Base-by-base conservation (phyloP, 1,140 invertebrate genomes). In the Bombus superbus region DNA sequence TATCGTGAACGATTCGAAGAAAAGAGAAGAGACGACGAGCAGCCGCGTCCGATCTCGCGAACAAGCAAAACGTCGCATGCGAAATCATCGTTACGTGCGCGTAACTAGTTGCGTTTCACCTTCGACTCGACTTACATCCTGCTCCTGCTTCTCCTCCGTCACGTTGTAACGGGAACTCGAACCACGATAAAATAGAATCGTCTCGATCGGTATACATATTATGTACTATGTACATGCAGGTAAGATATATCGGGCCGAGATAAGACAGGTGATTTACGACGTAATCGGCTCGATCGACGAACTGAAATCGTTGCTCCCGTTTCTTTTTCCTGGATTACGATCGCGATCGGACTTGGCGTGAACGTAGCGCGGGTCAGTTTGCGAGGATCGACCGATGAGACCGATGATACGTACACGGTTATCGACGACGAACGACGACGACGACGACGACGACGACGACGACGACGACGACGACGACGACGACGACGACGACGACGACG, bases 241-340 rank as follows among this genome's bases (percentile, higher is more conserved):
- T 22, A 53, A 53, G 47, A 53, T 22, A 2, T 53, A 53, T 53
- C 47, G 47, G 59, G 0, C 1, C 59, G 28, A 62, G 59, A n/a
- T 62, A 62, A 62, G 59, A 5, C 59, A n/a, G 28, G 59, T 22
- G 47, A 53, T 53, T 53, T 53, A 53, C 47, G 47, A 22, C 5
- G 47, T 62, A 62, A 62, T 62, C 28, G 28, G 3, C 13, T 62
- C 59, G 59, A 62, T 62, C 59, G n/a, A 62, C 59, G 28, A n/a
- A 68, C 66, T 3, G 66, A 38, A 68, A 66, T 66, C 66, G 18
- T 68, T 38, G 66, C 18, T 35, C 18, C 18, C 42, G 64, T 64
- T 47, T 57, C 78, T 40, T 87, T 53, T 53, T 53, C 47, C 59
- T 81, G 40, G 62, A 57, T 75, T 42, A 44, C 47, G 44, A 59